These are phyloP conservation scores for Drosophila melanogaster DNA, from an alignment of 1,140 invertebrate species.

Conservation along the genomic window Release_6_plus_ISO1_MT NT_033779.5:20055501-20056000, in stretches of 20 bases:
- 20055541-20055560: neutral
- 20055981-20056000: slow-evolving; percentile 57
- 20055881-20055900: slow-evolving; percentile 75
- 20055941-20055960: slow-evolving; percentile 68
- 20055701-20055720: slow-evolving; percentile 15
- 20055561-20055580: slow-evolving; percentile 2
- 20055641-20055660: neutral
- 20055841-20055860: slow-evolving; percentile 50
- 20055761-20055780: slow-evolving; percentile 69
- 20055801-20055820: slow-evolving; percentile 21
- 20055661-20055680: slow-evolving; percentile 56
- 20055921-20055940: slow-evolving; percentile 80
- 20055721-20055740: slow-evolving; percentile 62
- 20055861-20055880: slow-evolving; percentile 62
- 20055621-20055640: neutral
- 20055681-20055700: slow-evolving; percentile 28
- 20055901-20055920: slow-evolving; percentile 72
- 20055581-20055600: neutral
- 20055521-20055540: slow-evolving; percentile 31
- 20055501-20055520: slow-evolving; percentile 45
- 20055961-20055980: slow-evolving; percentile 54
- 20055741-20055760: slow-evolving; percentile 49
- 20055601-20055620: neutral
- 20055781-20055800: slow-evolving; percentile 27
- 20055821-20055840: slow-evolving; percentile 46